Percentiles rank a stretch among this genome's conserved stretches.
phyloP scores from a whole-genome alignment of 2,888 invertebrate species.

The Agrochola circellaris region DNA sequence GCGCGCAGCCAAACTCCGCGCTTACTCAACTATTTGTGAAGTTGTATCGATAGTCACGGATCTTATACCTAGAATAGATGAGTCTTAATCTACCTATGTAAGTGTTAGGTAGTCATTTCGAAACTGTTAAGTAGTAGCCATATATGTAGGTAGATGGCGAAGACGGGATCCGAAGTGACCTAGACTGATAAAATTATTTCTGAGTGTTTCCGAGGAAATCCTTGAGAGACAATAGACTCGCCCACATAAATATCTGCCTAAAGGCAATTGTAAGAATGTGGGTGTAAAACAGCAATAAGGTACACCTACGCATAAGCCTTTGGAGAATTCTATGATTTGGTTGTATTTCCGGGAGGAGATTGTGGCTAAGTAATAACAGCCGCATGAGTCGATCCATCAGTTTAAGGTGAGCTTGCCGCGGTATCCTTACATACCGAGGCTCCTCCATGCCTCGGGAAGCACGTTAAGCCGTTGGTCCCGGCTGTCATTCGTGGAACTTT shows the following conservation, averaged over 20 bases:
- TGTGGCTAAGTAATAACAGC: too few relatives aligned
- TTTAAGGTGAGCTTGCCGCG: too few relatives aligned
- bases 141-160: neutral
- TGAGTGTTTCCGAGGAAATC: neutral
- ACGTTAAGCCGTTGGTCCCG: too few relatives aligned
- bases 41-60: constrained; percentile 17
- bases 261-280: neutral
- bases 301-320: neutral
- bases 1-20: constrained; percentile 11
- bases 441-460: too few relatives aligned
- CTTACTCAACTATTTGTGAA: constrained; percentile 22
- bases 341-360: neutral
- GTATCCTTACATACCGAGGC: too few relatives aligned
- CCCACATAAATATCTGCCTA: neutral
- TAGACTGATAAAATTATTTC: neutral
- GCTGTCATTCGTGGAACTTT: too few relatives aligned
- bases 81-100: neutral
- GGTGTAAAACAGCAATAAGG: neutral
- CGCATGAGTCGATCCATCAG: too few relatives aligned
- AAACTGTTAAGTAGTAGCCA: neutral
- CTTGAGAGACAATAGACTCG: neutral
- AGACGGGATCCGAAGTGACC: neutral
- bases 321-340: neutral
- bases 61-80: neutral
- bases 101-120: neutral